Conservation (phyloP, 2,888 invertebrate genomes). For the Andrena dorsata region DNA sequence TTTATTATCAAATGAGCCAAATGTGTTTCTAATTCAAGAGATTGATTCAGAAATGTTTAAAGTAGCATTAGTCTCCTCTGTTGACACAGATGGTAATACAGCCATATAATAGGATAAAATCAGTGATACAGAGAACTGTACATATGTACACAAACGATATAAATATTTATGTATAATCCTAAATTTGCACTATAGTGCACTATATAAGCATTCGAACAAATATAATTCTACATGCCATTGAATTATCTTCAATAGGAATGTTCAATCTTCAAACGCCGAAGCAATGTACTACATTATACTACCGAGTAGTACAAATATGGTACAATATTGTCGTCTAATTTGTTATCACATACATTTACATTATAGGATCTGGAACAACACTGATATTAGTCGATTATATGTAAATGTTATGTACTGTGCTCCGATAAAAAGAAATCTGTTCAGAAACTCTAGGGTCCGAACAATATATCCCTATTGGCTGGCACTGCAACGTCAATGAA, state of each 20-base stretch:
- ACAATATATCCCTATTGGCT: too few relatives aligned
- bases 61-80: constrained; percentile 84
- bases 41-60: constrained; percentile 86
- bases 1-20: constrained; percentile 81
- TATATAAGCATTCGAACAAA: constrained; percentile 4
- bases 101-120: constrained; percentile 18
- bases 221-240: constrained; percentile 1
- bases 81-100: constrained; percentile 73
- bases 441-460: too few relatives aligned
- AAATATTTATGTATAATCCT: constrained; percentile 13
- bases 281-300: constrained; percentile 19
- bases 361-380: constrained; percentile 38
- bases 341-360: constrained; percentile 47
- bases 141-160: constrained; percentile 33
- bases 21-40: constrained; percentile 85
- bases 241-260: constrained; percentile 43
- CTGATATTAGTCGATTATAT: constrained; percentile 5
- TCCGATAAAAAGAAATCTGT: too few relatives aligned
- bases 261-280: constrained; percentile 13
- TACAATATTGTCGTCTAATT: constrained; percentile 5
- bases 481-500: too few relatives aligned
- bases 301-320: constrained; percentile 13
- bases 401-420: not conserved
- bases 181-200: constrained; percentile 3
- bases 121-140: constrained; percentile 9